Conservation (phyloP, 2,888 invertebrate species). For the Leucophenga maculata region DNA sequence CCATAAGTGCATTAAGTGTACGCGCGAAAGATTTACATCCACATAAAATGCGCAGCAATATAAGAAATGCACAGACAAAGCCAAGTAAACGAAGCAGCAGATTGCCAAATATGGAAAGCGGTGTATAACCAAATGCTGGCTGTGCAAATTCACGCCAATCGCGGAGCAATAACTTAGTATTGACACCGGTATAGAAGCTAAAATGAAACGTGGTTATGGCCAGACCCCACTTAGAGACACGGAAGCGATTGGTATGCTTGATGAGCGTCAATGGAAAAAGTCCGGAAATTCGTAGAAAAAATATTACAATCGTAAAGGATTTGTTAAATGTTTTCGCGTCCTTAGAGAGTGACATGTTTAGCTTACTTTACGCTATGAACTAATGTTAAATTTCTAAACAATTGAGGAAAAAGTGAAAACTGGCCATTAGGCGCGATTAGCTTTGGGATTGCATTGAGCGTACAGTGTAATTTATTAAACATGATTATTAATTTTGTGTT, state of each 20-base stretch:
- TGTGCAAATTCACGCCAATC: conserved; percentile 45
- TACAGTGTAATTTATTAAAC: too few species aligned
- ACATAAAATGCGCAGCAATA: conserved; percentile 37
- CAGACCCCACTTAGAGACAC: conserved; percentile 38
- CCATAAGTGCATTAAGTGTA: conserved; percentile 38
- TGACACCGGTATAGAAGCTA: conserved; percentile 46
- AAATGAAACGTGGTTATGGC: conserved; percentile 41
- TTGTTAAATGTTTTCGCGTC: conserved; percentile 28
- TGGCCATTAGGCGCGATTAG: neutral
- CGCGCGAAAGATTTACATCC: conserved; percentile 28
- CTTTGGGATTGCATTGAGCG: neutral
- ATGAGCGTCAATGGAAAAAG: conserved; percentile 47
- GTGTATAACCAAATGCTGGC: conserved; percentile 46
- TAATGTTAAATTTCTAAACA: too few species aligned
- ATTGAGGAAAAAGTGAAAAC: too few species aligned
- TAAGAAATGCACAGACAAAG: conserved; percentile 38
- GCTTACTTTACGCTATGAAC: too few species aligned
- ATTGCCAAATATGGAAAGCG: conserved; percentile 41
- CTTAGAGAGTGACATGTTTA: neutral
- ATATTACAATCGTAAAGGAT: conserved; percentile 34
- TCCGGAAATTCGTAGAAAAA: conserved; percentile 43
- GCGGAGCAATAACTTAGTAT: conserved; percentile 38
- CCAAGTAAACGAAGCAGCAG: conserved; percentile 44
- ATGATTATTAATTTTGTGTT: too few species aligned
- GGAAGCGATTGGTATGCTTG: conserved; percentile 27